These are phyloP conservation scores for Lepus americanus DNA, from an alignment of 2,113 vertebrate genomes.

Conservation along the genomic window DNA sequence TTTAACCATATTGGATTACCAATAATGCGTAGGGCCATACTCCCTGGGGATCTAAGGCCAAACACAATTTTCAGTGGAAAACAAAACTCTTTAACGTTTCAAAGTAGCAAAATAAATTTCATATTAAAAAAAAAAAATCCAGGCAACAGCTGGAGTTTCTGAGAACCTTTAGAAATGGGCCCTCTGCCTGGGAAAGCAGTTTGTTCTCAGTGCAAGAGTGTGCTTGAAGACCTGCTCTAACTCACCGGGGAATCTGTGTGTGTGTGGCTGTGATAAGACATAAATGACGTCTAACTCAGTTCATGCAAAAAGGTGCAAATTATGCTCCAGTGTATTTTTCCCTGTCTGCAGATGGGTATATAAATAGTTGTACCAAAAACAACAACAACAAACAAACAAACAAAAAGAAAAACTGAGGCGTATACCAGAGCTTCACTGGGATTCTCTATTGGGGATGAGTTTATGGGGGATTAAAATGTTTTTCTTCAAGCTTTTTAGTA, in stretches of 20 bases:
- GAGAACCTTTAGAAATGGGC: constrained; percentile 59
- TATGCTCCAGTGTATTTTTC: constrained; percentile 51
- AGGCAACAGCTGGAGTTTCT: constrained; percentile 69
- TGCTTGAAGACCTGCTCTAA: constrained; percentile 51
- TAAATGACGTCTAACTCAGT: constrained; percentile 59
- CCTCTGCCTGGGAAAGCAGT: constrained; percentile 49
- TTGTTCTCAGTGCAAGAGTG: constrained; percentile 27
- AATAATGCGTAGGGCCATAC: constrained; percentile 59
- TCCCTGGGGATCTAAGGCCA: constrained; percentile 68
- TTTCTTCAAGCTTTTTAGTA: constrained; percentile 37
- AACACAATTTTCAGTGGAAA: constrained; percentile 74
- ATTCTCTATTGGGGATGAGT: constrained; percentile 3
- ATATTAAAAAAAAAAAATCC: constrained; percentile 48
- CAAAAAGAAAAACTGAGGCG: background rate
- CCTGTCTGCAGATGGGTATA: constrained; percentile 55
- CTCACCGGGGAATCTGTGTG: background rate
- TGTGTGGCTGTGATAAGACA: constrained; percentile 6
- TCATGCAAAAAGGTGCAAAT: constrained; percentile 23
- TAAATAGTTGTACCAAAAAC: background rate
- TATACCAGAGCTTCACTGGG: background rate
- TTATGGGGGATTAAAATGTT: constrained; percentile 44
- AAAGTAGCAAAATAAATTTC: constrained; percentile 75
- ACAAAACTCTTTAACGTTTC: constrained; percentile 70
- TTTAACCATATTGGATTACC: constrained; percentile 73
- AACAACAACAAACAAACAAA: constrained; percentile 1